phyloP scores from a whole-genome alignment of 2,113 vertebrate species.

The Romanogobio albipinnatus region DNA sequence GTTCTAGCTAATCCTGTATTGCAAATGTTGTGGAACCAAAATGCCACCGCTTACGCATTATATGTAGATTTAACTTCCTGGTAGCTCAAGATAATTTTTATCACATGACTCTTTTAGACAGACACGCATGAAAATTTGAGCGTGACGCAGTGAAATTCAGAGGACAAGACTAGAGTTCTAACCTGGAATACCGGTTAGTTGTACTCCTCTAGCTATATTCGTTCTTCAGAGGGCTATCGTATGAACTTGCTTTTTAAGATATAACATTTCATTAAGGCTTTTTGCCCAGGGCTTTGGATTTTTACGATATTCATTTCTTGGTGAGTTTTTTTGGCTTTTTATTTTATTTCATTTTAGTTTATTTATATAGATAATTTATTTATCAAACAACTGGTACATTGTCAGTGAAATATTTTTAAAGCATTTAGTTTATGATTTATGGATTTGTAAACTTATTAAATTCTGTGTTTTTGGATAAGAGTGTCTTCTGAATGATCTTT shows the following conservation, averaged over 20 bases:
- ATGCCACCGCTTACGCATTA: not conserved
- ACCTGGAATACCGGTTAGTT: not conserved
- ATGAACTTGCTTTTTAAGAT: constrained; percentile 21
- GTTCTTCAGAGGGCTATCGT: constrained; percentile 1
- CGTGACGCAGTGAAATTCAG: not conserved
- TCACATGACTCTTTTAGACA: constrained; percentile 8
- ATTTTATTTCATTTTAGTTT: not conserved
- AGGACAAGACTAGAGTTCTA: not conserved
- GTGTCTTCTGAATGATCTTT: not conserved
- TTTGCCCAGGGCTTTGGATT: constrained; percentile 8
- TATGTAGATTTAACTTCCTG: constrained; percentile 31
- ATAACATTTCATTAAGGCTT: not conserved
- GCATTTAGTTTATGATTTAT: not conserved
- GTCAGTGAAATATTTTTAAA: not conserved
- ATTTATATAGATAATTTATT: not conserved
- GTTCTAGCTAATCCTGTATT: constrained; percentile 16
- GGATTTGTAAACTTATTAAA: constrained; percentile 38
- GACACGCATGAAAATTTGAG: not conserved
- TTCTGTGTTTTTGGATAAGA: not conserved
- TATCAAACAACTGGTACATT: not conserved
- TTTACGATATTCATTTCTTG: constrained; percentile 32
- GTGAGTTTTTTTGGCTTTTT: constrained; percentile 25
- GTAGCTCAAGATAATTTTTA: not conserved
- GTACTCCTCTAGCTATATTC: constrained; percentile 21
- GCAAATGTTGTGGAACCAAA: not conserved